Evolutionary conservation across 37 sponge, comb jelly and placozoan genomes (phyloP).

Genomic region (Amphimedon queenslandica): DNA sequence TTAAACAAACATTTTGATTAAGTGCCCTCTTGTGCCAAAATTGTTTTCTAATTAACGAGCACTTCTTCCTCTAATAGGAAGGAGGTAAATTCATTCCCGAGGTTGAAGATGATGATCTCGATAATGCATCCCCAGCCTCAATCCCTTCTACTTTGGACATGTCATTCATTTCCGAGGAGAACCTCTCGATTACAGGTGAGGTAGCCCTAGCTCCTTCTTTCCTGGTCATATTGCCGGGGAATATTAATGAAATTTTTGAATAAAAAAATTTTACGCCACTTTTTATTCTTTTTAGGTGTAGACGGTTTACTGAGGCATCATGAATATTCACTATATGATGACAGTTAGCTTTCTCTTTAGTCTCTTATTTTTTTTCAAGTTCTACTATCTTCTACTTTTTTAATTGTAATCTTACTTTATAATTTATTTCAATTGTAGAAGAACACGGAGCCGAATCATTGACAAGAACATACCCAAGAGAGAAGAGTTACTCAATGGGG

Average conservation of each 20-base stretch:
- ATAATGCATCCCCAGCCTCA: background rate
- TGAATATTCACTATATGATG: background rate
- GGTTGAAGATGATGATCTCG: conserved; percentile 28
- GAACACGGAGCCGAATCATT: background rate
- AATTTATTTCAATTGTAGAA: background rate
- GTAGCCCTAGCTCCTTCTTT: too few species aligned
- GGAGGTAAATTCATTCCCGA: conserved; percentile 79
- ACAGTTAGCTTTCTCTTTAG: background rate
- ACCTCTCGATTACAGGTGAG: background rate
- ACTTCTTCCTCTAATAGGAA: conserved; percentile 24
- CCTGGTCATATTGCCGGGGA: too few species aligned
- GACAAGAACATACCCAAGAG: background rate
- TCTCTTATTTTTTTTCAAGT: too few species aligned
- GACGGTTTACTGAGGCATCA: background rate
- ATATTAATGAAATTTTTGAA: too few species aligned
- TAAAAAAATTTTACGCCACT: too few species aligned
- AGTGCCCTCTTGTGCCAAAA: background rate
- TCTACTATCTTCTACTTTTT: too few species aligned
- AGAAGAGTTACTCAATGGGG: too few species aligned
- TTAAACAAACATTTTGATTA: background rate
- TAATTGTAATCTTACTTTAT: background rate
- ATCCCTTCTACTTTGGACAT: background rate
- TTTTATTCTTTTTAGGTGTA: background rate
- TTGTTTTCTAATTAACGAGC: background rate
- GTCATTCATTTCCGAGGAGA: background rate